Percentiles rank a stretch among this genome's conserved stretches.
These are phyloP conservation scores for Labeo calbasu DNA, from an alignment of 2,797 vertebrate genomes.

Conservation along the genomic window DNA sequence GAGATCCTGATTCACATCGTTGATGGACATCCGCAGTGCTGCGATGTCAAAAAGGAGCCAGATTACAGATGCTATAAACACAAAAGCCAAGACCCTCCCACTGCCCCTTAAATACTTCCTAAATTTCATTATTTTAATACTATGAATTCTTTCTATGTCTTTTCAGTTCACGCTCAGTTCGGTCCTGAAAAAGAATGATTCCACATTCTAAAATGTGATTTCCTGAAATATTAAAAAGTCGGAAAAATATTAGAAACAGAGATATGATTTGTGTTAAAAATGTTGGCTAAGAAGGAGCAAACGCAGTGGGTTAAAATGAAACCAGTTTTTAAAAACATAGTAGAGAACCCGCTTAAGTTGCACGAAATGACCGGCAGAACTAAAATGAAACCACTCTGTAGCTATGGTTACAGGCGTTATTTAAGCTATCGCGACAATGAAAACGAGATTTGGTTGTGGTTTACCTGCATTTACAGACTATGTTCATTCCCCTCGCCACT, in stretches of 20 bases:
- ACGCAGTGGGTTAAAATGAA: neutral
- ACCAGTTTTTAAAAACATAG: neutral
- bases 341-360: neutral
- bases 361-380: neutral
- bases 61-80: constrained; percentile 88
- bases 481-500: neutral
- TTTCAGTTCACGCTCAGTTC: neutral
- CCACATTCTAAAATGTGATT: neutral
- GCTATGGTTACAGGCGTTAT: neutral
- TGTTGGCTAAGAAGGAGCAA: neutral
- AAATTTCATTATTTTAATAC: constrained; percentile 70
- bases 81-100: constrained; percentile 86
- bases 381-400: neutral
- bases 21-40: constrained; percentile 87
- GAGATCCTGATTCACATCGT: constrained; percentile 76
- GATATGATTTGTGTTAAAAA: neutral
- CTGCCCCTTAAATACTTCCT: constrained; percentile 88
- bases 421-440: constrained; percentile 13
- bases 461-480: constrained; percentile 12
- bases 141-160: neutral
- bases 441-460: neutral
- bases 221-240: neutral
- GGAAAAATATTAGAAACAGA: neutral
- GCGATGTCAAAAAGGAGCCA: constrained; percentile 97
- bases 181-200: neutral